phyloP scores from a whole-genome alignment of 2,113 vertebrate genomes.

The Typhlomys cinereus region DNA sequence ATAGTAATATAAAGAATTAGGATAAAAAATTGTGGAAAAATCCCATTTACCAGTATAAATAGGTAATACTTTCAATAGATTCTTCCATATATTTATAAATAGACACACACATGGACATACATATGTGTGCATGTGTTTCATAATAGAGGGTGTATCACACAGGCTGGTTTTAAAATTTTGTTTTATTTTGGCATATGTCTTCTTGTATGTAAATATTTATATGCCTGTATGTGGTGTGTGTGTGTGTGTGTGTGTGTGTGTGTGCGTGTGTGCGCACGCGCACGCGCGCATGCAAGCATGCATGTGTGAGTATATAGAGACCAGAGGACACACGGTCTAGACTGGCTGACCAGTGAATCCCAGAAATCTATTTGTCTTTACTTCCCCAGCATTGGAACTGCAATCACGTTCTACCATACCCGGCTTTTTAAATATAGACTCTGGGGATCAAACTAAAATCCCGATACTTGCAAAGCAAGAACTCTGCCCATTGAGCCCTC shows the following conservation, averaged over 20 bases:
- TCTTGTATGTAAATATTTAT: neutral
- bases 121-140: neutral
- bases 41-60: neutral
- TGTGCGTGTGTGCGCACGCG: neutral
- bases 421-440: neutral
- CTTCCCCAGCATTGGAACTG: neutral
- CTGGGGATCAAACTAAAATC: neutral
- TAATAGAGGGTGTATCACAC: neutral
- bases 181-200: neutral
- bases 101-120: neutral
- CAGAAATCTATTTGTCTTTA: too few species aligned
- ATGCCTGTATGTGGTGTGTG: neutral
- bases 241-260: neutral
- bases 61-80: neutral
- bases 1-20: neutral
- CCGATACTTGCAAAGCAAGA: neutral
- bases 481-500: neutral
- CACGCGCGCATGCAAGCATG: too few species aligned
- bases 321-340: neutral
- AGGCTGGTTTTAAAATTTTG: neutral
- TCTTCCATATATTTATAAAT: neutral
- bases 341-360: neutral
- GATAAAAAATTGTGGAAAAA: constrained; percentile 28
- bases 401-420: neutral
- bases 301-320: neutral